Evolutionary conservation across 2,888 invertebrate species (phyloP).

Genomic region (Lottia gigantea): DNA sequence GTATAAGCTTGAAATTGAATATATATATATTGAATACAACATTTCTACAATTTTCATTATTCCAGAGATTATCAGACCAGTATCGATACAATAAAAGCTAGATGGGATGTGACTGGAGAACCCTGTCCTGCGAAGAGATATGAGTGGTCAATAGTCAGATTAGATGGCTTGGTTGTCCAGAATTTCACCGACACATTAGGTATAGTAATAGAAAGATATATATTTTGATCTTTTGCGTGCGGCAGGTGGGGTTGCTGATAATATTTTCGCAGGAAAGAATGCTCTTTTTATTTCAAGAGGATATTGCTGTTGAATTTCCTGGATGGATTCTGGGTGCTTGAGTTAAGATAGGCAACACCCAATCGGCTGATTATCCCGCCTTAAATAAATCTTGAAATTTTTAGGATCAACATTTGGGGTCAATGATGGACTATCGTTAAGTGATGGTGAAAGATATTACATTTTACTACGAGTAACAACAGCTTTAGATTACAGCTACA

Average conservation of each 20-base stretch:
- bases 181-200: conserved; percentile 38
- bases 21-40: no score
- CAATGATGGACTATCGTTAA: conserved; percentile 43
- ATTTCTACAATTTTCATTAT: conserved; percentile 13
- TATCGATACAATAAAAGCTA: conserved; percentile 36
- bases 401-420: conserved; percentile 39
- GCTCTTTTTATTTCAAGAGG: no score
- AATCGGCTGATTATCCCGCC: no score
- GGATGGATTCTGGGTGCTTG: no score
- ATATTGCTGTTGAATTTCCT: no score
- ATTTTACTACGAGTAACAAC: conserved; percentile 45
- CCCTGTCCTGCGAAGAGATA: conserved; percentile 50
- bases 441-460: conserved; percentile 46
- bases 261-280: no score
- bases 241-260: no score
- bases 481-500: conserved; percentile 37
- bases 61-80: conserved; percentile 46
- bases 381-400: background rate
- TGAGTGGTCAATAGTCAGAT: conserved; percentile 47
- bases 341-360: no score
- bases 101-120: conserved; percentile 53
- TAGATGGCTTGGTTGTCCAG: conserved; percentile 42
- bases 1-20: no score
- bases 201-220: no score
- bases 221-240: no score